Base-by-base conservation (phyloP, 2,113 vertebrate genomes). In the Trichomycterus rosablanca region DNA sequence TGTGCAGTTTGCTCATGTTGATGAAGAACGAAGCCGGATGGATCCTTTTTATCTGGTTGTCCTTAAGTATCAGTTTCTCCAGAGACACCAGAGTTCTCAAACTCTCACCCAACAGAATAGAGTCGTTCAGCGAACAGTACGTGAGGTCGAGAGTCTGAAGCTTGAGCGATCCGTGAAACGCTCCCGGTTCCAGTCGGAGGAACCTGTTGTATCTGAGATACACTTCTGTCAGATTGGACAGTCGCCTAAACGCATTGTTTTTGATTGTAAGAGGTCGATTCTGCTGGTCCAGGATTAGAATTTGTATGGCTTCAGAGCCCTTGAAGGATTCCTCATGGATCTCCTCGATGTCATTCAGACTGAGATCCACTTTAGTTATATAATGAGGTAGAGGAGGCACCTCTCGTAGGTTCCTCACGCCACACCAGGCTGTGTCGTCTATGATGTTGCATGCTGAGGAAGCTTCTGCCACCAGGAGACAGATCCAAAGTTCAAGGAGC, bases 1-100 rank as follows among this genome's bases (percentile, higher is more conserved):
- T 32, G 4, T 72, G 71, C 19, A 98, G 79, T 37, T 72, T 75
- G 18, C 43, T 78, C 50, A 94, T 69, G 19, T 76, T 81, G 49
- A 18, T 43, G 75, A 97, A 97, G 18, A 90, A 90, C 2, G 70
- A 70, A 30, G 87, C 89, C 1, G 92, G 90, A 3, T 5, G 58
- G 53, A 95, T 74, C 58, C 54, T 84, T 0, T 1, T 30, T 22
- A 97, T 88, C 1, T 59, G 0, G 23, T 97, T 98, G 0, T 0
- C 34, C 2, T 63, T 79, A 3, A 96, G 85, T 43, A 89, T 57
- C 19, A 97, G 49, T 9, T 1, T 71, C 72, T 85, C 74, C 53
- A 98, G 68, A 0, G 84, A 91, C 22, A 2, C 51, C 45, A 96
- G 79, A 11, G 89, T 87, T 75, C 82, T 73, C 66, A 97, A 85